phyloP scores from a whole-genome alignment of 2,113 vertebrate species.

The Bucco capensis region DNA sequence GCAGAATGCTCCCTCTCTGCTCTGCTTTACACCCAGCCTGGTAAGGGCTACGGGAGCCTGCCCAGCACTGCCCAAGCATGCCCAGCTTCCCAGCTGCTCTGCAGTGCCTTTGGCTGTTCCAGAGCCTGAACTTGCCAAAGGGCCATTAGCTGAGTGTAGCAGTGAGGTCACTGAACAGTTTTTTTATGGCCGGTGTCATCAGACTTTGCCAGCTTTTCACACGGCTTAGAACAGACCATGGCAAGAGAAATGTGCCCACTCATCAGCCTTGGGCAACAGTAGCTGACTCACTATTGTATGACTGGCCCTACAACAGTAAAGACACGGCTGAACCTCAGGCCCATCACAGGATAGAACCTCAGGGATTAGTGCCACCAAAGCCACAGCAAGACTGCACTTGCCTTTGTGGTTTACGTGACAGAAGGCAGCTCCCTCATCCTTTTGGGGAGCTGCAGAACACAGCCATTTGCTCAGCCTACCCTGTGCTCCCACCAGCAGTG shows the following conservation, averaged over 20 bases:
- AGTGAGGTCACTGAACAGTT: background rate
- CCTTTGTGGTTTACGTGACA: background rate
- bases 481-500: background rate
- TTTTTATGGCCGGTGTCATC: background rate
- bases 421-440: background rate
- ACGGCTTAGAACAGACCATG: accelerated
- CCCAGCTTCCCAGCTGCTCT: background rate
- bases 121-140: background rate
- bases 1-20: background rate
- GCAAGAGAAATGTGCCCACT: accelerated
- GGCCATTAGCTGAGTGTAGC: accelerated
- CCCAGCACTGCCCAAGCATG: background rate
- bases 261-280: background rate
- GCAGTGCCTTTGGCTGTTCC: background rate
- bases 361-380: background rate
- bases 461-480: background rate
- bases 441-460: background rate
- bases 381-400: background rate
- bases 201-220: background rate
- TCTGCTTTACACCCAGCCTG: background rate
- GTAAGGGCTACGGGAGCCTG: background rate
- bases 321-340: background rate
- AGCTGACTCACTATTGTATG: background rate
- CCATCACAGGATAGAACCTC: background rate
- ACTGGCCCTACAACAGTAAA: background rate